phyloP scores from a whole-genome alignment of 2,113 vertebrate genomes.

The Tychaedon coryphoeus region DNA sequence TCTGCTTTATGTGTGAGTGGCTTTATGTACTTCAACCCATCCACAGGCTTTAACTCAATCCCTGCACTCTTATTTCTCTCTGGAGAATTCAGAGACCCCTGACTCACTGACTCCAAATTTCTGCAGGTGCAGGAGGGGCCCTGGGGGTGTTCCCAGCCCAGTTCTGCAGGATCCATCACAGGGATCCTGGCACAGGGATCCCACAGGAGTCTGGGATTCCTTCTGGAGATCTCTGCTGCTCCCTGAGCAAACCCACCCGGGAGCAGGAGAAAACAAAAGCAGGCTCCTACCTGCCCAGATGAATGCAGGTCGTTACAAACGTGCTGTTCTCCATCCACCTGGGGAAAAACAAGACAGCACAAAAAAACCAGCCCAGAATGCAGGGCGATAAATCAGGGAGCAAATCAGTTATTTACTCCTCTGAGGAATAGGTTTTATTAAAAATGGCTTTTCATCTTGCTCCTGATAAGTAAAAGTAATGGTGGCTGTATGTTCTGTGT shows the following conservation, averaged over 20 bases:
- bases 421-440: background rate
- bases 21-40: too few relatives aligned
- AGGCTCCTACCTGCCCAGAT: background rate
- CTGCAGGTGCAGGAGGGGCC: too few relatives aligned
- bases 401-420: background rate
- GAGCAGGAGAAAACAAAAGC: background rate
- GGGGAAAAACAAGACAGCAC: background rate
- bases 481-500: background rate
- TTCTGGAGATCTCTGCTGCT: accelerated
- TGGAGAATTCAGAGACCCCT: too few relatives aligned
- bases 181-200: background rate
- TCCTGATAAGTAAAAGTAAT: background rate
- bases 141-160: background rate
- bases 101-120: too few relatives aligned
- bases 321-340: background rate
- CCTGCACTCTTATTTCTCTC: too few relatives aligned
- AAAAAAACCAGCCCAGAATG: background rate
- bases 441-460: background rate
- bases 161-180: background rate
- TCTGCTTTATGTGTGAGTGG: too few relatives aligned
- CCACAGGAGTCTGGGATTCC: background rate
- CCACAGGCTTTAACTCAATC: too few relatives aligned
- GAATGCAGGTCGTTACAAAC: accelerated
- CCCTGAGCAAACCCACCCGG: accelerated
- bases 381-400: background rate